Evolutionary conservation across 2,888 invertebrate species (phyloP), one percentile per base, ranked within the genome.

Genomic region (Doris montereyensis): DNA sequence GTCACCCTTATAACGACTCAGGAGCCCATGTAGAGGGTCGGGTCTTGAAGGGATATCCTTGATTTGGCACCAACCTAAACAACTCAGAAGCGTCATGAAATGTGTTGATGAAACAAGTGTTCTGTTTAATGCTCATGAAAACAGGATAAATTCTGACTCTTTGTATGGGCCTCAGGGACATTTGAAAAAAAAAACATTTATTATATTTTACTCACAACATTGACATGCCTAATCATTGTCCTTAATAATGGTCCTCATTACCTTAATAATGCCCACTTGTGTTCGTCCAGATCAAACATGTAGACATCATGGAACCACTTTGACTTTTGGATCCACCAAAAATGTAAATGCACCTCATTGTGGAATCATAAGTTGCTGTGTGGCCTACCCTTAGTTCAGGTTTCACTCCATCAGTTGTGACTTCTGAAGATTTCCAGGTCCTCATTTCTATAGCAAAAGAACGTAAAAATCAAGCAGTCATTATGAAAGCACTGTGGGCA

Each of bases 271-370:
- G 86, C 86, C 91, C 91, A 91, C 81, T 88, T 89, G 86, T 87
- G 88, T 67, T 89, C 87, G 80, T 90, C 88, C 17, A 87, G 68
- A 82, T 90, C 90, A 28, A 90, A 84, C 75, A 89, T 84, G 76
- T 90, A 89, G 3, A 91, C 88, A 84, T 90, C 91, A 83, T 87
- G 88, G 82, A 89, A 90, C 91, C 91, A 91, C 74, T 88, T 86
- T 2, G 86, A 84, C 80, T 89, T 83, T 90, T 90, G 34, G 90
- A 89, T 2, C 91, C 90, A 3, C 90, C 91, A 81, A 85, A 90
- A 52, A 91, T 83, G 78, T 90, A 91, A 35, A 91, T 84, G 83
- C 90, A 89, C 17, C 88, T 77, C 21, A 90, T 84, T 13, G 86
- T 86, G 34, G 89, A 88, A 80, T 90, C 90, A 79, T 88, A 90